phyloP scores from a whole-genome alignment of 2,113 vertebrate species.

The Tapirus terrestris region DNA sequence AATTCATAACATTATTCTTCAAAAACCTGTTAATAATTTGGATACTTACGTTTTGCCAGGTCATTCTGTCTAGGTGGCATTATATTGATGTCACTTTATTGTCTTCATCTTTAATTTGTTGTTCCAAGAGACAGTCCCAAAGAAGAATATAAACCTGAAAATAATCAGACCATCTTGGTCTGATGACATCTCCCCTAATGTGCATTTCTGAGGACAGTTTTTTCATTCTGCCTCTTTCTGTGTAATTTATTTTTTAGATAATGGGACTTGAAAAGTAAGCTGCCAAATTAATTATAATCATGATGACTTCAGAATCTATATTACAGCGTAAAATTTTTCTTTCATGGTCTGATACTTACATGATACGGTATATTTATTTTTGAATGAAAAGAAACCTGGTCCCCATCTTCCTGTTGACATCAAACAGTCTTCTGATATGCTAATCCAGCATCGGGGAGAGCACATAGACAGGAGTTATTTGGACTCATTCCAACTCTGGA shows the following conservation, averaged over 20 bases:
- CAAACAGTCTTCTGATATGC: constrained; percentile 90
- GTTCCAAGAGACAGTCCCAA: background rate
- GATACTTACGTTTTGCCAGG: background rate
- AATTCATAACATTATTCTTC: constrained; percentile 20
- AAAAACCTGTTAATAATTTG: background rate
- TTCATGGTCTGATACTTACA: constrained; percentile 75
- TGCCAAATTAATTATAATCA: constrained; percentile 71
- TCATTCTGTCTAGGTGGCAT: background rate
- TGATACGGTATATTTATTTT: constrained; percentile 84
- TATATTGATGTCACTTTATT: background rate
- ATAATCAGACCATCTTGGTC: background rate
- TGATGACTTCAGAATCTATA: constrained; percentile 78
- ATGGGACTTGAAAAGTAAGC: constrained; percentile 65
- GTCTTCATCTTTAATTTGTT: background rate
- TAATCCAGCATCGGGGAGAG: constrained; percentile 84
- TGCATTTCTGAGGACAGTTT: constrained; percentile 23
- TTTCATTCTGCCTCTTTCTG: constrained; percentile 40
- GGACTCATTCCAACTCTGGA: constrained; percentile 84
- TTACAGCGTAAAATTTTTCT: constrained; percentile 77
- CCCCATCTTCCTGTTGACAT: constrained; percentile 88
- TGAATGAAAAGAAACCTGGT: constrained; percentile 86
- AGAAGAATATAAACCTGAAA: background rate
- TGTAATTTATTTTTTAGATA: constrained; percentile 52
- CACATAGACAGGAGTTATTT: constrained; percentile 81
- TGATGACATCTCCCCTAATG: background rate